Conservation (phyloP, 2,888 invertebrate genomes). For the Iselma pallidipennis region DNA sequence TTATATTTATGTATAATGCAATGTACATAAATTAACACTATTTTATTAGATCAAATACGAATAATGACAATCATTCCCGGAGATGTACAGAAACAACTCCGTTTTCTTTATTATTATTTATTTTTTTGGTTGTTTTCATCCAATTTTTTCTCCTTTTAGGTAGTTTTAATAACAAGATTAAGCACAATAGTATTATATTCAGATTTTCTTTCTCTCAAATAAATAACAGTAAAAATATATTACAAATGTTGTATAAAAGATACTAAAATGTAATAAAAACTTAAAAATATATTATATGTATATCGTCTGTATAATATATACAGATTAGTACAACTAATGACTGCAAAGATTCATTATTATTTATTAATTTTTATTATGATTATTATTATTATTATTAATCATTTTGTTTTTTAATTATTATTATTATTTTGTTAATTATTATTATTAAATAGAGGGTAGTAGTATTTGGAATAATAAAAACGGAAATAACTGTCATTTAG, state of each 20-base stretch:
- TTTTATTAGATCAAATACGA: conserved; percentile 55
- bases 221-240: conserved; percentile 55
- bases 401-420: neutral
- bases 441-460: conserved; percentile 22
- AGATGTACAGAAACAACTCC: conserved; percentile 45
- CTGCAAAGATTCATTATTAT: conserved; percentile 38
- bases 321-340: conserved; percentile 51
- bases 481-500: conserved; percentile 50
- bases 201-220: conserved; percentile 44
- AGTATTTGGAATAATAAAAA: conserved; percentile 33
- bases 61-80: conserved; percentile 56
- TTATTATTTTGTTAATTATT: neutral
- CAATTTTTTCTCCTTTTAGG: too few relatives aligned
- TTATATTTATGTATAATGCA: conserved; percentile 56
- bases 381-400: neutral
- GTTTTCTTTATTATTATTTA: conserved; percentile 26
- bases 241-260: conserved; percentile 54
- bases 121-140: conserved; percentile 13
- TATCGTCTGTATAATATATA: conserved; percentile 54
- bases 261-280: conserved; percentile 52
- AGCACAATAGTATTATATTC: conserved; percentile 46
- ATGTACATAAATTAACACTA: conserved; percentile 57
- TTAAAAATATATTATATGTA: conserved; percentile 42
- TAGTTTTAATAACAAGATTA: conserved; percentile 49
- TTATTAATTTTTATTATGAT: neutral